Conservation (phyloP, 2,113 vertebrate species). For the Butorides virescens region DNA sequence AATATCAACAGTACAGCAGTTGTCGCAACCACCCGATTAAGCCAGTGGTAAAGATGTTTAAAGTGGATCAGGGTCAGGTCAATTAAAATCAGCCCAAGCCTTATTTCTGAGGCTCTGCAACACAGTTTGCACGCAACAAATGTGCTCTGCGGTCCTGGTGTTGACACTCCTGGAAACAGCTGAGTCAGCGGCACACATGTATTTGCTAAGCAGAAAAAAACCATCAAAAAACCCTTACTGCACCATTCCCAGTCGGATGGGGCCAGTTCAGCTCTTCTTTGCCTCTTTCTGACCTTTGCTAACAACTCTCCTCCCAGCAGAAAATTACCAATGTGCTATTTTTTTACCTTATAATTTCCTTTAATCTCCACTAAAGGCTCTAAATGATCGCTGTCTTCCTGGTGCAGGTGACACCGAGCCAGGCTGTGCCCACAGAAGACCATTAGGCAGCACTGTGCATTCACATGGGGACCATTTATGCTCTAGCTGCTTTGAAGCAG, state of each 20-base stretch:
- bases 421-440: neutral
- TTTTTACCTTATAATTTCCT: neutral
- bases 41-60: conserved; percentile 45
- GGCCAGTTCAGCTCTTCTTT: neutral
- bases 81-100: conserved; percentile 31
- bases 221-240: neutral
- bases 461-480: neutral
- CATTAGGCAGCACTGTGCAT: neutral
- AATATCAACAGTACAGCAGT: neutral
- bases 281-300: neutral
- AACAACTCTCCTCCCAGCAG: neutral
- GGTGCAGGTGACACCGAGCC: fast-evolving
- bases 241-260: neutral
- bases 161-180: conserved; percentile 18
- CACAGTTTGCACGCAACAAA: neutral
- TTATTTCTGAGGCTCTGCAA: conserved; percentile 1
- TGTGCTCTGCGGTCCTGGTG: neutral
- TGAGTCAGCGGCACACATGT: neutral
- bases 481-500: neutral
- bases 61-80: conserved; percentile 59
- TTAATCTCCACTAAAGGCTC: neutral
- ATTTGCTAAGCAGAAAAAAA: neutral
- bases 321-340: neutral
- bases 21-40: neutral
- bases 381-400: neutral